Conservation (phyloP, 2,888 invertebrate genomes). For the Blera fallax region DNA sequence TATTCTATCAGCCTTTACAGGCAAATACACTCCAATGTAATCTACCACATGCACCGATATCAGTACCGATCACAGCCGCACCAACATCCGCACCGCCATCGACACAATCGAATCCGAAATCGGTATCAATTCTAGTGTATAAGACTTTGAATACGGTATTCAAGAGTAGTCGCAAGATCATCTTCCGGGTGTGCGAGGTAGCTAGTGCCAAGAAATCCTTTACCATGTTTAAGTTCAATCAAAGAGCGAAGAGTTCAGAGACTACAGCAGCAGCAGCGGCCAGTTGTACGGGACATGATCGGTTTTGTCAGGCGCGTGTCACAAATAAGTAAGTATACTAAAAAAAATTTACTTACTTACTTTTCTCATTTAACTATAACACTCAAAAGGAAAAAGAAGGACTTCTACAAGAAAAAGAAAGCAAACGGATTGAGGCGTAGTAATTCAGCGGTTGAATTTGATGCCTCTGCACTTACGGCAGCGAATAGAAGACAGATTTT, state of each 20-base stretch:
- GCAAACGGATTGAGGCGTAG: slow-evolving; percentile 84
- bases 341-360: neutral
- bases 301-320: slow-evolving; percentile 88
- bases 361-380: neutral
- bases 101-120: slow-evolving; percentile 78
- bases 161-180: slow-evolving; percentile 82
- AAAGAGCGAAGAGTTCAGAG: slow-evolving; percentile 78
- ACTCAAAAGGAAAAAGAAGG: slow-evolving; percentile 80
- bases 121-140: slow-evolving; percentile 81
- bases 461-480: slow-evolving; percentile 85
- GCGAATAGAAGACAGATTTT: slow-evolving; percentile 86
- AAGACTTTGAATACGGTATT: slow-evolving; percentile 82
- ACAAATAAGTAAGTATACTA: slow-evolving; percentile 81
- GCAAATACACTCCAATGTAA: slow-evolving; percentile 64
- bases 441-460: slow-evolving; percentile 87
- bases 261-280: slow-evolving; percentile 86
- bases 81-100: slow-evolving; percentile 72
- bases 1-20: slow-evolving; percentile 71
- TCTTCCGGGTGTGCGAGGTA: slow-evolving; percentile 82
- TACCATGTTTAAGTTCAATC: slow-evolving; percentile 88
- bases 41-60: slow-evolving; percentile 58
- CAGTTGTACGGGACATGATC: slow-evolving; percentile 90
- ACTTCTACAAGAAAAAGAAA: slow-evolving; percentile 83
- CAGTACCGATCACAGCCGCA: slow-evolving; percentile 66
- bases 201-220: slow-evolving; percentile 81